These are phyloP conservation scores for Bacillus rossius DNA, from an alignment of 1,140 invertebrate species.

Conservation along the genomic window DNA sequence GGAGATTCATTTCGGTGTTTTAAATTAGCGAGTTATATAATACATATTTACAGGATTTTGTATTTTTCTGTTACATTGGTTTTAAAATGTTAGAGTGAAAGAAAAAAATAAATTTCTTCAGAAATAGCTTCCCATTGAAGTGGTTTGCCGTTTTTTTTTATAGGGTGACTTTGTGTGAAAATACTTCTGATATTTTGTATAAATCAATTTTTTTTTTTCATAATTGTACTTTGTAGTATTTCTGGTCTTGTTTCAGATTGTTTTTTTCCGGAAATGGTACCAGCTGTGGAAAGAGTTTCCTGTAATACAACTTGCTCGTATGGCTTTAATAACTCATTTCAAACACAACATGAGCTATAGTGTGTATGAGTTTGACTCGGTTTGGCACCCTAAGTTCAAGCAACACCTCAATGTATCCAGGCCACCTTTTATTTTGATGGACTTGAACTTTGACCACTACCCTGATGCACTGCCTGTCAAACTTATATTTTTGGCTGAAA, in stretches of 20 bases:
- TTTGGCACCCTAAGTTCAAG: conserved; percentile 3
- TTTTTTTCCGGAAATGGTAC: neutral
- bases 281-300: conserved; percentile 6
- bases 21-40: no score
- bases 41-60: no score
- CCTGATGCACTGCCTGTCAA: neutral
- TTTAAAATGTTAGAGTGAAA: no score
- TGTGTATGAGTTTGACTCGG: conserved; percentile 1
- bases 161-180: no score
- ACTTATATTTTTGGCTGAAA: neutral
- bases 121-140: no score
- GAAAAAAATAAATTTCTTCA: no score
- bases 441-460: neutral
- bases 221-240: no score
- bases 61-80: no score
- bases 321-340: conserved; percentile 4
- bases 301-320: neutral
- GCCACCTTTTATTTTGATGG: conserved; percentile 10
- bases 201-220: no score
- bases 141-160: no score
- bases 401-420: neutral
- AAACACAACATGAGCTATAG: conserved; percentile 7
- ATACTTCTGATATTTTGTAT: no score
- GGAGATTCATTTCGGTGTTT: no score
- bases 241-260: neutral